These are phyloP conservation scores for Pangasius macronema DNA, from an alignment of 2,797 vertebrate genomes.

Conservation along the genomic window DNA sequence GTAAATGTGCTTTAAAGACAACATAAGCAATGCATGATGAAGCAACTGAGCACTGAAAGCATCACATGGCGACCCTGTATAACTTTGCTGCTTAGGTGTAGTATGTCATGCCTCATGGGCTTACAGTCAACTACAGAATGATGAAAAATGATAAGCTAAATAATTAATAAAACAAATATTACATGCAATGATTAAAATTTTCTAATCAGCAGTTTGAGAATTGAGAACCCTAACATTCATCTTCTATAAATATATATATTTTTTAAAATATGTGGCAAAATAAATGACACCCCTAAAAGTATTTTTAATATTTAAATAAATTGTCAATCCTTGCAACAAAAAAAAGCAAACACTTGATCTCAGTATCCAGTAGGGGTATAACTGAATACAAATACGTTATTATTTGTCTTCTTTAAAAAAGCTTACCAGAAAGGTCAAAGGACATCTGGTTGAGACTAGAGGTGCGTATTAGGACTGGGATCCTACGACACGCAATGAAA, in stretches of 20 bases:
- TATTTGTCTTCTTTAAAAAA: not conserved
- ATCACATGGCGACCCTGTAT: not conserved
- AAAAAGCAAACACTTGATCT: not conserved
- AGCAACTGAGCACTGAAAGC: not conserved
- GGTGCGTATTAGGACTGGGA: not conserved
- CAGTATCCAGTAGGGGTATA: not conserved
- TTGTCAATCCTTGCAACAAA: not conserved
- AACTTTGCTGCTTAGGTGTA: not conserved
- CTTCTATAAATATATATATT: not conserved
- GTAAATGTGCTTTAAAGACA: conserved; percentile 35
- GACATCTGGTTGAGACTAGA: not conserved
- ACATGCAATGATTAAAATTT: not conserved
- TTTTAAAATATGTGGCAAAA: not conserved
- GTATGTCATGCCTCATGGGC: conserved; percentile 13
- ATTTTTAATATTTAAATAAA: not conserved
- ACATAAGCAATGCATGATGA: conserved; percentile 24
- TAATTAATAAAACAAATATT: not conserved
- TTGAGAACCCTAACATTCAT: not conserved
- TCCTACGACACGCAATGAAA: not conserved
- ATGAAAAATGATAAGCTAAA: not conserved
- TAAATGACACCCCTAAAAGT: not conserved
- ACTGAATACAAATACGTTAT: not conserved
- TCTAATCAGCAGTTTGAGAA: not conserved
- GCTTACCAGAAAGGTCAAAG: not conserved
- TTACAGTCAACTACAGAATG: not conserved